phyloP scores from a whole-genome alignment of 2,888 invertebrate species.

The Dorcus hopei region DNA sequence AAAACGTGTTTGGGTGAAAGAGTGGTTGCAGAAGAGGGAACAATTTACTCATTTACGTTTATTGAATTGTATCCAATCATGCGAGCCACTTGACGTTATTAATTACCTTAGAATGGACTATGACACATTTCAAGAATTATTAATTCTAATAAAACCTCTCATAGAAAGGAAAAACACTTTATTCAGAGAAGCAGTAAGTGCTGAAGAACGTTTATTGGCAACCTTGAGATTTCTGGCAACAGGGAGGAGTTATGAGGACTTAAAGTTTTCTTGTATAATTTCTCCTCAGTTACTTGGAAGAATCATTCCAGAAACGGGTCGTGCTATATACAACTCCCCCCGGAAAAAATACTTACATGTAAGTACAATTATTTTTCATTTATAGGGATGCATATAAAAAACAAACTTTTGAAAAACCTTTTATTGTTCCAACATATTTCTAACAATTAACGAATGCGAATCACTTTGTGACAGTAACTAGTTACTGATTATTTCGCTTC shows the following conservation, averaged over 20 bases:
- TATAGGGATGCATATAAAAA: background rate
- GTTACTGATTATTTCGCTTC: background rate
- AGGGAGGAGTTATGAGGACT: conserved; percentile 30
- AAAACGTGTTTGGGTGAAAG: conserved; percentile 1
- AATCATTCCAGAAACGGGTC: conserved; percentile 32
- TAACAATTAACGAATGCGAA: background rate
- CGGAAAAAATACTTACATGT: conserved; percentile 29
- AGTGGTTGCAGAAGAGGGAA: conserved; percentile 2
- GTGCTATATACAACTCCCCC: conserved; percentile 25
- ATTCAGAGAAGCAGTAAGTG: too few species aligned
- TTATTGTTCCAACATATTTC: background rate
- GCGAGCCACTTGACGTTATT: conserved; percentile 3
- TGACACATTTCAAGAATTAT: too few species aligned
- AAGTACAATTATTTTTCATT: conserved; percentile 7
- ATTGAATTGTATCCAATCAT: conserved; percentile 2
- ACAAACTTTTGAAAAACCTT: background rate
- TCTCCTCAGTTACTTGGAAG: conserved; percentile 29
- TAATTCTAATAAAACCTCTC: too few species aligned
- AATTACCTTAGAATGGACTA: too few species aligned
- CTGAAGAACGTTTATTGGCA: too few species aligned
- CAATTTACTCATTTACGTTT: conserved; percentile 1
- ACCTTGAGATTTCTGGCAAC: too few species aligned
- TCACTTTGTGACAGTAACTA: background rate
- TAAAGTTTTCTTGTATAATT: conserved; percentile 31
- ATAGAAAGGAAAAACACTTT: too few species aligned